A percentile compares a stretch with the other conserved stretches of the same genome.
These are phyloP conservation scores for Heliconius aoede DNA, from an alignment of 2,888 invertebrate genomes.

Conservation along the genomic window DNA sequence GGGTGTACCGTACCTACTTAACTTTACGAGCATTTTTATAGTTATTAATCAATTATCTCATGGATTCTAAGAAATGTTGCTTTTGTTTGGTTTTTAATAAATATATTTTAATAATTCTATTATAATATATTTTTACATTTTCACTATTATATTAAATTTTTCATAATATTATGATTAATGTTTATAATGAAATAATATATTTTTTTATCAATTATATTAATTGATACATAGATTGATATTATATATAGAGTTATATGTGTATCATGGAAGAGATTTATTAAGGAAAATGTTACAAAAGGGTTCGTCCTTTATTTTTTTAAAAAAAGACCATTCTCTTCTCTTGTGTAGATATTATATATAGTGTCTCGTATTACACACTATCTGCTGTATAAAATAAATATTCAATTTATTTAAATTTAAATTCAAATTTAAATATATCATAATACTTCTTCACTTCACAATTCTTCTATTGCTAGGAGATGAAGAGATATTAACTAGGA, in stretches of 20 bases:
- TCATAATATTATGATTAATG: not conserved
- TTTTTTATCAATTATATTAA: not conserved
- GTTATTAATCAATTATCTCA: constrained; percentile 53
- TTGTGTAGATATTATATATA: constrained; percentile 1
- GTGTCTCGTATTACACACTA: not conserved
- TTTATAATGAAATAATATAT: not conserved
- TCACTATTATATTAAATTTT: not conserved
- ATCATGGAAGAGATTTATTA: not conserved
- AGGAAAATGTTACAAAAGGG: not conserved
- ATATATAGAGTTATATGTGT: not conserved
- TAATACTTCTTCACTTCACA: no score
- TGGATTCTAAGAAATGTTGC: not conserved
- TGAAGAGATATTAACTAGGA: no score
- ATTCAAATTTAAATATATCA: not conserved
- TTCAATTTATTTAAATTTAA: not conserved
- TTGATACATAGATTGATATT: not conserved
- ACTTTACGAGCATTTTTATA: constrained; percentile 70
- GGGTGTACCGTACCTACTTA: constrained; percentile 55
- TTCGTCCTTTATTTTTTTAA: not conserved
- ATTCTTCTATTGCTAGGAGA: no score
- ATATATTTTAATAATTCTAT: not conserved
- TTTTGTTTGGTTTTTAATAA: not conserved
- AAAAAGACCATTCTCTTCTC: not conserved
- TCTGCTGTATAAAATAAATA: not conserved
- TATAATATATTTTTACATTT: not conserved